Base-by-base conservation (phyloP, 2,888 invertebrate species). In the Volucella inflata region DNA sequence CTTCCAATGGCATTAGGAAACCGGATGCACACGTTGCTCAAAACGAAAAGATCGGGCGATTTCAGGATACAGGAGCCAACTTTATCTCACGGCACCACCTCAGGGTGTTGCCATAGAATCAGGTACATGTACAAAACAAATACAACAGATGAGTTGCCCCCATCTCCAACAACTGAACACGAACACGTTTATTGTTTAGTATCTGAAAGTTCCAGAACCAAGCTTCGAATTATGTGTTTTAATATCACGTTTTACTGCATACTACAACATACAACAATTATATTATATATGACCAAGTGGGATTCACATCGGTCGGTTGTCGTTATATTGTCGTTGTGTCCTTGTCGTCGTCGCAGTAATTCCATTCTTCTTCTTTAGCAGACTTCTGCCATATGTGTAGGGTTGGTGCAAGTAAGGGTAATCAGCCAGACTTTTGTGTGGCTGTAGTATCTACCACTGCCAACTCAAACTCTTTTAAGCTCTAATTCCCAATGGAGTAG, bases 221-320 rank as follows among this genome's bases (percentile, higher is more conserved):
- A 72, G 62, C 67, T 59, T 71, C 48, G 50, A 87, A 87, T 87
- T 87, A 87, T 87, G 87, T 85, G 85, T 87, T 87, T 87, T 87
- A 87, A 87, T 87, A 87, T 87, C 83, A 87, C 87, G 83, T 85
- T 87, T 87, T 87, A 84, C 85, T 68, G 87, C 82, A 62, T 59
- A 81, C 67, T 59, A 81, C 67, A 74, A 65, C 74, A 85, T 72
- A 72, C 77, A 81, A 81, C 81, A 87, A 79, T 84, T 84, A 84
- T 84, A 79, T 84, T 84, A 84, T 84, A 79, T 84, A 79, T 84
- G 74, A 70, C 68, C 70, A 79, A 83, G 78, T 79, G 64, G 74
- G 78, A 83, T 74, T 79, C 74, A 64, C 78, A 60, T 76, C 53
- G 51, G 55, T 55, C 21, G 14, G 2, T 21, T 21, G 8, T 51